Evolutionary conservation across 2,113 vertebrate species (phyloP), one percentile per base, ranked within the genome.

Genomic region (Blennius ocellaris): DNA sequence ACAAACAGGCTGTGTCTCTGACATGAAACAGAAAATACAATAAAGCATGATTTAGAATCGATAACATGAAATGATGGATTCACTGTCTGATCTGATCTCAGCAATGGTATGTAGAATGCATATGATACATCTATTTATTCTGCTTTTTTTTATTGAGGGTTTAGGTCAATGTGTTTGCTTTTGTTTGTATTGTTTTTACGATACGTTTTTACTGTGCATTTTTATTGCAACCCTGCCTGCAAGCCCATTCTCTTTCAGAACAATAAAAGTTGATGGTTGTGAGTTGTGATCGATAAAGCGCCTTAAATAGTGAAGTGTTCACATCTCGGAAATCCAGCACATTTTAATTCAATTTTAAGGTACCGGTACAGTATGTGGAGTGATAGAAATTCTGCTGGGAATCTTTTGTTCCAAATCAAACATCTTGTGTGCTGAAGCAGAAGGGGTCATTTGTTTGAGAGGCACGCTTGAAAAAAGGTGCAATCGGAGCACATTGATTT

Each of bases 401-500:
- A 44, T 10, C 64, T n/a, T 58, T 48, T 45, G 30, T 59, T 54
- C 5, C 0, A 11, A 9, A 70, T 38, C 40, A 65, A 36, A 16
- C 3, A 17, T 30, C 43, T 11, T 12, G 49, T 38, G 36, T 44
- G 40, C 39, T 56, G 52, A 15, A 11, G 58, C 56, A 68, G 30
- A 66, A 44, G n/a, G 3, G 2, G 44, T 56, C 62, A 58, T 78
- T 68, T 75, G 55, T 62, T 87, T 7, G 0, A 41, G 11, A 59
- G 65, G 53, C 45, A 64, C 11, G 55, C 63, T 68, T 63, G 69
- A 76, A 59, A 69, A 74, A 65, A 78, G 73, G 74, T 83, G 82
- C 80, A 82, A 73, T 82, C 2, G 53, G 80, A 82, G 76, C 39
- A 17, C 43, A 91, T 90, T 82, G 89, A 91, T 91, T 90, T 90